These are phyloP conservation scores for Megalops cyprinoides DNA, from an alignment of 2,797 vertebrate genomes.

Conservation along the genomic window DNA sequence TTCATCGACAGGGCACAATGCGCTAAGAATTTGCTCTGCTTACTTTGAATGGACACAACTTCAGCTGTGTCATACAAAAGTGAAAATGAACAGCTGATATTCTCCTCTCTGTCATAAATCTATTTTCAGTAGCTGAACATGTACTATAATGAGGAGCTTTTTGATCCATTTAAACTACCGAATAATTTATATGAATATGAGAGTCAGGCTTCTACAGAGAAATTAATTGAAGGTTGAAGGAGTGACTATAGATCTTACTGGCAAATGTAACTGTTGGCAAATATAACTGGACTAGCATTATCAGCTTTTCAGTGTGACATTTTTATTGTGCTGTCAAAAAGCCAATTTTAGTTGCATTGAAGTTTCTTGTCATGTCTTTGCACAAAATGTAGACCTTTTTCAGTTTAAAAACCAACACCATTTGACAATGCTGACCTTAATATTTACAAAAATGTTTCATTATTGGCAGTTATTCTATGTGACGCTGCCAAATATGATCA, in stretches of 20 bases:
- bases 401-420: constrained; percentile 7
- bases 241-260: neutral
- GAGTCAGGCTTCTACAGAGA: neutral
- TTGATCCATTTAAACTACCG: neutral
- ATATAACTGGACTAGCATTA: neutral
- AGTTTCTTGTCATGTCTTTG: neutral
- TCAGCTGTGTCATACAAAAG: neutral
- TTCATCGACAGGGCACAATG: too few relatives aligned
- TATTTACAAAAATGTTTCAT: constrained; percentile 30
- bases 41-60: neutral
- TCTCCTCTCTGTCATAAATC: neutral
- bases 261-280: neutral
- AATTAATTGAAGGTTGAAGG: neutral
- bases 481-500: constrained; percentile 53
- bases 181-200: neutral
- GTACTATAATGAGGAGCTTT: neutral
- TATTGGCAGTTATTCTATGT: constrained; percentile 34
- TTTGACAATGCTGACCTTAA: constrained; percentile 39
- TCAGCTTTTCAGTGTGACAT: neutral
- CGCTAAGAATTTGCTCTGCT: too few relatives aligned
- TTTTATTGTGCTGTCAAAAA: constrained; percentile 22
- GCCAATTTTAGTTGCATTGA: constrained; percentile 15
- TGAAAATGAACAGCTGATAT: neutral
- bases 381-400: constrained; percentile 21
- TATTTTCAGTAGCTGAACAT: neutral